Base-by-base conservation (phyloP, 2,797 vertebrate species). In the Falco peregrinus region DNA sequence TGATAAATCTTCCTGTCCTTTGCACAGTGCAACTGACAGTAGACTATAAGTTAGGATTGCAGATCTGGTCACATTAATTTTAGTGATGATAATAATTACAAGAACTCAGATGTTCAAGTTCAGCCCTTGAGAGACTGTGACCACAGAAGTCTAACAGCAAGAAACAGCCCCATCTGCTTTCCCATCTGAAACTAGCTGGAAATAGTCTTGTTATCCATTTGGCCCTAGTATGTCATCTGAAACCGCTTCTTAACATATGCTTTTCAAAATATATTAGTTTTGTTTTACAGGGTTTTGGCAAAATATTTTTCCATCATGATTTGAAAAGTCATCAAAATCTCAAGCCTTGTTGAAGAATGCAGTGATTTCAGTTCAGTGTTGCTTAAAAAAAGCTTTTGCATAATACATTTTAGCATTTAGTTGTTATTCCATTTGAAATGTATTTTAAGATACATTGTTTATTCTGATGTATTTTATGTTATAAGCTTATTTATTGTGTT, bases 121-220 rank as follows among this genome's bases (percentile, higher is more conserved):
- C 78, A 81, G 89, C 75, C 79, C 53, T 70, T 16, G 75, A 93
- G 82, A 96, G 79, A 78, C 86, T 93, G 91, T 82, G 95, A 95
- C 93, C 91, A 70, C 51, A 59, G 80, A 95, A 89, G 67, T 93
- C 82, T 91, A 93, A 87, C 85, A 87, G 75, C 67, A 77, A 96
- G 83, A 75, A 96, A 50, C 70, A 92, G 75, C 35, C 83, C 93
- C 95, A 96, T 96, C 93, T 95, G 95, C 86, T 96, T 96, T 84
- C 89, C 89, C 93, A 95, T 95, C 91, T 96, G 95, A 96, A 96
- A 96, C 90, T 78, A 91, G 70, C 75, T 95, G 91, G 79, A 96
- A 95, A 96, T 93, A 96, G 91, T 82, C 89, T 91, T 65, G 89
- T 82, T 95, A 93, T 84, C 85, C 75, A 43, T 85, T 95, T 90